Evolutionary conservation across 1,140 invertebrate species (phyloP), one percentile per base, ranked within the genome.

Genomic region (Nasonia vitripennis): DNA sequence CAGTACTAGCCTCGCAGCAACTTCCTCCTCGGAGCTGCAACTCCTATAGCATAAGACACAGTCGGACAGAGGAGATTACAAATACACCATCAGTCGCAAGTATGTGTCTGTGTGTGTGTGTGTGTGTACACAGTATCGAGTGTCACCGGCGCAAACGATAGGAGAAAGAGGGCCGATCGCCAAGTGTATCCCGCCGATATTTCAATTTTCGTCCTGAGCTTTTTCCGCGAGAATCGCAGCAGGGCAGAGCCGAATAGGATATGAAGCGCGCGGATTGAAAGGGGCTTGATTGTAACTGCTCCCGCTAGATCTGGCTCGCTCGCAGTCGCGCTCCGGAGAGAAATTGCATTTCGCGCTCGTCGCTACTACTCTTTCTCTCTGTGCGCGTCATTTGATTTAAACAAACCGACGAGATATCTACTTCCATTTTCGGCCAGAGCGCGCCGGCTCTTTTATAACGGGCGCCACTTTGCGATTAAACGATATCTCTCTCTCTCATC

Each of bases 331-430:
- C n/a, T n/a, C n/a, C n/a, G 55, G 17, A n/a, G 87, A 89, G 88
- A 90, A 90, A 91, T 91, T 91, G 88, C 86, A 89, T 90, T 90
- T 27, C 27, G 27, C 27, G 27, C 27, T 27, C 27, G 27, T 27
- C 27, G 27, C 27, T 27, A 27, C 27, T 27, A 27, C 27, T 27
- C 27, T 27, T 27, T 27, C 27, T 14, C 20, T 62, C 20, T 62
- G 55, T 84, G 74, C 79, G 88, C 87, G 86, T 90, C 89, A 88
- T 91, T 91, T 91, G 89, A 91, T 91, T 92, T 91, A 91, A 91
- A 90, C 89, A 91, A 90, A 87, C 87, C 87, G 87, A 88, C 81
- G 77, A 20, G 6, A 9, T 20, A 62, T 20, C 55, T 62, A 62
- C 55, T 62, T 62, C 55, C 55, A n/a, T 62, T 62, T 62, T 62